These are phyloP conservation scores for Aldabrachelys gigantea DNA, from an alignment of 2,113 vertebrate species.

Conservation along the genomic window DNA sequence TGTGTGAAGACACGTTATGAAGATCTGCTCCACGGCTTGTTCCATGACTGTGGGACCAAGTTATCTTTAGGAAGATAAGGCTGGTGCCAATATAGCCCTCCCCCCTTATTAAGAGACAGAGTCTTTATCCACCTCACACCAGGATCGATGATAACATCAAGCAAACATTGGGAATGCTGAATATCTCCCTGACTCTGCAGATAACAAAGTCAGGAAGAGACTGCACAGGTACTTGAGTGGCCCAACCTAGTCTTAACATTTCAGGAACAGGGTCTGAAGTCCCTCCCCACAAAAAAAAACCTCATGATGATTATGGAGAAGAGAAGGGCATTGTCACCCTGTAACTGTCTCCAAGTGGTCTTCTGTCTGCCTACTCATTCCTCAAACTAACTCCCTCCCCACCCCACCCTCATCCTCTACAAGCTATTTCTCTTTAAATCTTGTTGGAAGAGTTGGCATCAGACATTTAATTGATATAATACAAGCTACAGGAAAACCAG, in stretches of 20 bases:
- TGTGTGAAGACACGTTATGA: not conserved
- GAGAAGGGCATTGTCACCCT: not conserved
- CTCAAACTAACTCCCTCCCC: not conserved
- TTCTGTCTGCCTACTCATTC: not conserved
- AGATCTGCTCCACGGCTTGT: not conserved
- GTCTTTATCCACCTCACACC: not conserved
- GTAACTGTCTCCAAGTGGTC: not conserved
- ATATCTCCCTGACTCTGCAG: not conserved
- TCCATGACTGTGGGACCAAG: not conserved
- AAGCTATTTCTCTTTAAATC: not conserved
- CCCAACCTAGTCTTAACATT: not conserved
- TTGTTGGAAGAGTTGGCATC: not conserved
- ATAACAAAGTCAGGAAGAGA: not conserved
- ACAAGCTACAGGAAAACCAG: not conserved
- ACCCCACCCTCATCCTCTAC: not conserved
- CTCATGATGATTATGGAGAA: not conserved
- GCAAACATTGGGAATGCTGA: not conserved
- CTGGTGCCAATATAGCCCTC: not conserved
- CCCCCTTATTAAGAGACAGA: fast-evolving
- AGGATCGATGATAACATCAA: not conserved
- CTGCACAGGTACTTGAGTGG: not conserved
- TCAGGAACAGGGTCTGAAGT: not conserved
- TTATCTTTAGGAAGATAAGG: not conserved
- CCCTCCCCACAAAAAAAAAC: not conserved
- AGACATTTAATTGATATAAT: not conserved